Conservation (phyloP, 1,140 invertebrate genomes). For the Nasonia vitripennis region DNA sequence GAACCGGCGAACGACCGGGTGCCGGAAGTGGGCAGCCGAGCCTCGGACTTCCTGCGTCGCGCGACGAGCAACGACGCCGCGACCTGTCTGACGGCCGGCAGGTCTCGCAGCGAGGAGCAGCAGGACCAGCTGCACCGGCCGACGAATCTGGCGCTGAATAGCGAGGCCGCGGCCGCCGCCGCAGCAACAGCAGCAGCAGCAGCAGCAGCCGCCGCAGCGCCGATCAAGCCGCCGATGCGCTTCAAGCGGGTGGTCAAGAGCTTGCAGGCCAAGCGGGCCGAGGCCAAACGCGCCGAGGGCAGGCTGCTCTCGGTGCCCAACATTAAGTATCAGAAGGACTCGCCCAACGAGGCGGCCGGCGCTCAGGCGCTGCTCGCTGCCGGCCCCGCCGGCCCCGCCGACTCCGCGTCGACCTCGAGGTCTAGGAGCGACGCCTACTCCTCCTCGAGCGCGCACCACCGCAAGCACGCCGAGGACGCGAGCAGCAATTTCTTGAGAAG, state of each 20-base stretch:
- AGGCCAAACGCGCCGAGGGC: slow-evolving; percentile 74
- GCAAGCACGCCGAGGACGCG: slow-evolving; percentile 61
- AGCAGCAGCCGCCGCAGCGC: not conserved
- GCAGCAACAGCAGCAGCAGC: no score
- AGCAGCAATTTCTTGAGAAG: slow-evolving; percentile 83
- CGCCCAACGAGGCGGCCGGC: slow-evolving; percentile 69
- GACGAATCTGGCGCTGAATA: slow-evolving; percentile 78
- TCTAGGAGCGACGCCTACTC: slow-evolving; percentile 56
- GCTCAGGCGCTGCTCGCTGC: slow-evolving; percentile 65
- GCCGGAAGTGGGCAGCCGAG: not conserved
- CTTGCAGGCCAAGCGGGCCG: slow-evolving; percentile 74
- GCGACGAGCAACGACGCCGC: not conserved
- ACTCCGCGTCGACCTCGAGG: not conserved
- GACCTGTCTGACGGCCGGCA: not conserved
- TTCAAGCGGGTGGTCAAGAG: slow-evolving; percentile 77
- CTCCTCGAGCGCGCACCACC: not conserved
- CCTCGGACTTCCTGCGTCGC: slow-evolving; percentile 17
- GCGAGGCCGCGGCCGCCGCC: slow-evolving; percentile 65
- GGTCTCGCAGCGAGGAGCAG: not conserved
- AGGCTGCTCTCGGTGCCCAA: slow-evolving; percentile 86
- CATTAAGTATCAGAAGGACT: slow-evolving; percentile 79
- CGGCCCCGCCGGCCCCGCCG: no score
- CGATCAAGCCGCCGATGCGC: slow-evolving; percentile 67
- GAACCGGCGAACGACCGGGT: not conserved
- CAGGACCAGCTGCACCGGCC: slow-evolving; percentile 64